Percentiles rank a stretch among this genome's conserved stretches.
Conservation (phyloP, 2,113 vertebrate species). For the Heterotis niloticus region DNA sequence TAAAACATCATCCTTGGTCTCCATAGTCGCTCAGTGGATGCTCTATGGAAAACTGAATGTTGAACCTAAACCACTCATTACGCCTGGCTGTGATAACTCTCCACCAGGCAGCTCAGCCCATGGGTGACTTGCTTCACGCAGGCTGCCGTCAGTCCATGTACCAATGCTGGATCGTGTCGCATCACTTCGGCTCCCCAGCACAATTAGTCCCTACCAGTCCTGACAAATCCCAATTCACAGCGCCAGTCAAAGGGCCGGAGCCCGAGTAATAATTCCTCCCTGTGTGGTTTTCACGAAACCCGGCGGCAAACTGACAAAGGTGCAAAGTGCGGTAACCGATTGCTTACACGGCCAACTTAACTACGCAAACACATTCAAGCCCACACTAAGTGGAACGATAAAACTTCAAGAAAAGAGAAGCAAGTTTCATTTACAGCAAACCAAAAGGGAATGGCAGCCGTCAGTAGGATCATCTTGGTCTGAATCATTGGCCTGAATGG, state of each 20-base stretch:
- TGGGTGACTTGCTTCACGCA: slow-evolving; percentile 14
- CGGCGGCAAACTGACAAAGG: slow-evolving; percentile 30
- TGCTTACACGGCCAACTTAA: background rate
- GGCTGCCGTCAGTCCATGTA: slow-evolving; percentile 21
- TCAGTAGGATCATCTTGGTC: background rate
- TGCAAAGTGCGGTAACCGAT: background rate
- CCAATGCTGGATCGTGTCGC: slow-evolving; percentile 17
- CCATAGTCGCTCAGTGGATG: no score
- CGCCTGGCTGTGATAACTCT: background rate
- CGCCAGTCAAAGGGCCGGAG: slow-evolving; percentile 36
- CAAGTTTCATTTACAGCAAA: background rate
- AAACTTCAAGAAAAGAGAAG: background rate
- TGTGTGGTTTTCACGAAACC: slow-evolving; percentile 45
- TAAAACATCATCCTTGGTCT: no score
- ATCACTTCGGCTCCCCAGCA: slow-evolving; percentile 24
- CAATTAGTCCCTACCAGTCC: slow-evolving; percentile 40
- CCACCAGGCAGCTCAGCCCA: background rate
- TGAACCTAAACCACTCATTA: background rate
- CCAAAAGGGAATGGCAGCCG: background rate
- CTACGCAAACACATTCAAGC: slow-evolving; percentile 39
- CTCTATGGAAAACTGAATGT: background rate
- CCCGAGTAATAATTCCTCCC: slow-evolving; percentile 34
- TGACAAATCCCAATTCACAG: slow-evolving; percentile 34
- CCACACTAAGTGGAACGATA: background rate
- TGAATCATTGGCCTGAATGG: background rate